Conservation (phyloP, 2,113 vertebrate genomes). For the Scolopax mira region DNA sequence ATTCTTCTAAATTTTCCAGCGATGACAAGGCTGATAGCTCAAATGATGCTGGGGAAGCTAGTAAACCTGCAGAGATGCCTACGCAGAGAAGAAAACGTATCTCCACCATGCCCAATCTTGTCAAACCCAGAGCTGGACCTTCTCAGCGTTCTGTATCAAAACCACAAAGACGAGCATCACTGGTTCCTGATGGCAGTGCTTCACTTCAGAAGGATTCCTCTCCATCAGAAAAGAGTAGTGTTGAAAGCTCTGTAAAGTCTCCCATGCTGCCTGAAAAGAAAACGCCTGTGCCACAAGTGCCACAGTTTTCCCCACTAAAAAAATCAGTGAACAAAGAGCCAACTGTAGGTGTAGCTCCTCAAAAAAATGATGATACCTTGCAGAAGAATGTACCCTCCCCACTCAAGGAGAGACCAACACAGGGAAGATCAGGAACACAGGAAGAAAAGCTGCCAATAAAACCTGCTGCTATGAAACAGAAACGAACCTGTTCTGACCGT, state of each 20-base stretch:
- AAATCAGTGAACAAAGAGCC: slow-evolving; percentile 43
- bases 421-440: slow-evolving; percentile 23
- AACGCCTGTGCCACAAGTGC: slow-evolving; percentile 77
- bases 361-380: slow-evolving; percentile 12
- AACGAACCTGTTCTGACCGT: slow-evolving; percentile 71
- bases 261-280: slow-evolving; percentile 71
- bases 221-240: background rate
- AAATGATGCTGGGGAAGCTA: slow-evolving; percentile 49
- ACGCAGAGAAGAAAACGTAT: slow-evolving; percentile 87
- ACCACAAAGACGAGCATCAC: slow-evolving; percentile 29
- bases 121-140: slow-evolving; percentile 74
- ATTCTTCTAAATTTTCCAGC: slow-evolving; percentile 64
- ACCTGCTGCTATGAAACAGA: slow-evolving; percentile 36
- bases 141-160: slow-evolving; percentile 54
- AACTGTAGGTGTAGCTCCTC: background rate
- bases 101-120: slow-evolving; percentile 79
- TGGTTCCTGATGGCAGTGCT: background rate
- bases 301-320: slow-evolving; percentile 70
- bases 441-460: slow-evolving; percentile 40
- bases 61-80: slow-evolving; percentile 58
- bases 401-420: slow-evolving; percentile 70
- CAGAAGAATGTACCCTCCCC: slow-evolving; percentile 50
- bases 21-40: slow-evolving; percentile 54
- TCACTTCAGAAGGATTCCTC: slow-evolving; percentile 13
- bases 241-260: slow-evolving; percentile 33